Evolutionary conservation across 2,888 invertebrate species (phyloP), one percentile per base, ranked within the genome.

Genomic region (Zygaena filipendulae): DNA sequence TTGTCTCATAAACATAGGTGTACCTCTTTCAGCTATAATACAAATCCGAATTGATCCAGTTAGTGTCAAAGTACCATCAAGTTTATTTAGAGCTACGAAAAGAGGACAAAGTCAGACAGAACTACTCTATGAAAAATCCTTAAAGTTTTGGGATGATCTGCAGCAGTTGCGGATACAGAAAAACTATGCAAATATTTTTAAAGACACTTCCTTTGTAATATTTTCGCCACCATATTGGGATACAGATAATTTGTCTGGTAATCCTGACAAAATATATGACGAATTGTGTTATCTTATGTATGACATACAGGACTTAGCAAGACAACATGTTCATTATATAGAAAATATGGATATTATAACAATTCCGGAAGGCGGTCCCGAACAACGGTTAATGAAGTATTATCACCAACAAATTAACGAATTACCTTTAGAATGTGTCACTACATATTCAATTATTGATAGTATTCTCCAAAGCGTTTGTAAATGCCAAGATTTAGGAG

Each of bases 261-360:
- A 43, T 33, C 45, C 64, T 20, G 66, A 67, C 39, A 66, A 66
- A 40, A 64, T 83, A 32, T 83, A 84, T 44, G 77, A 83, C 33
- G 72, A 75, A 37, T 35, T 83, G 13, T 81, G 80, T 40, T 77
- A 49, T 34, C 59, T 81, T 3, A 59, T 82, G 51, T 83, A 82
- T 35, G 82, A 83, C 44, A 51, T 83, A 21, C 75, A 82, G 45
- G 83, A 84, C 40, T 59, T 82, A 24, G 59, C 60, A 4, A 52
- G 77, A 33, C 81, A 82, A 40, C 80, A 83, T 44, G 21, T 25
- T 3, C 58, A 71, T 40, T 84, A 79, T 45, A 49, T 82, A 32
- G 51, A 67, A 7, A 79, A 72, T 39, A 77, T 82, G 67, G 58
- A 66, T 35, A 55, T 71, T 23, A 53, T 68, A 22, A 34, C 49